A percentile compares a stretch with the other conserved stretches of the same genome.
Evolutionary conservation across 2,113 vertebrate species (phyloP).

Genomic region (Mirounga angustirostris): DNA sequence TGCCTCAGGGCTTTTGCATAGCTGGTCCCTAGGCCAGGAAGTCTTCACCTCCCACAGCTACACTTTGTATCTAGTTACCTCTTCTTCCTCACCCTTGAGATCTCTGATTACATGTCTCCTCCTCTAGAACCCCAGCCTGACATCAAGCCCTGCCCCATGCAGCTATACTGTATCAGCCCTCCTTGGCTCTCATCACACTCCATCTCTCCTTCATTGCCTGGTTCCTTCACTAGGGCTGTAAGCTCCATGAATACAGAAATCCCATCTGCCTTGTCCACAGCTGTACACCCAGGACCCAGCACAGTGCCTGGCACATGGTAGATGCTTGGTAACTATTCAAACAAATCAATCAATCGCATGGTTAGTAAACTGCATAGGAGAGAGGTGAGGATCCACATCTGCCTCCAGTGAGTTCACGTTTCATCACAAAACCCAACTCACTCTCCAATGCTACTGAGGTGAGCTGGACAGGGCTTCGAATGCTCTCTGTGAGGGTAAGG

Average conservation of each 20-base stretch:
- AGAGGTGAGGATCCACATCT: not conserved
- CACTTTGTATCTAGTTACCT: not conserved
- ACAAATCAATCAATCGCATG: not conserved
- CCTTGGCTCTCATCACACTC: not conserved
- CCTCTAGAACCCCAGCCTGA: not conserved
- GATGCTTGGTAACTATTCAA: not conserved
- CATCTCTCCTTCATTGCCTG: not conserved
- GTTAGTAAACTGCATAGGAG: not conserved
- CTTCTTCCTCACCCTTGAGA: not conserved
- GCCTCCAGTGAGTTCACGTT: not conserved
- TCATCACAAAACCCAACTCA: not conserved
- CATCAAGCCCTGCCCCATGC: not conserved
- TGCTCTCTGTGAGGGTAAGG: not conserved
- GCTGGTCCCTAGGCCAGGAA: not conserved
- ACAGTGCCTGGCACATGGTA: not conserved
- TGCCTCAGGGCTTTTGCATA: not conserved
- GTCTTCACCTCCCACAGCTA: not conserved
- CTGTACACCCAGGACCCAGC: not conserved
- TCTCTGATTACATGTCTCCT: not conserved
- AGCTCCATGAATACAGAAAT: conserved; percentile 7
- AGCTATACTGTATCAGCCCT: not conserved
- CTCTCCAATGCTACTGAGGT: not conserved
- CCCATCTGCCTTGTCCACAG: not conserved
- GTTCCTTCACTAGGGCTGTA: not conserved
- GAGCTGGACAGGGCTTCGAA: not conserved